Evolutionary conservation across 2,888 invertebrate species (phyloP).

Genomic region (Cheilosia urbana): DNA sequence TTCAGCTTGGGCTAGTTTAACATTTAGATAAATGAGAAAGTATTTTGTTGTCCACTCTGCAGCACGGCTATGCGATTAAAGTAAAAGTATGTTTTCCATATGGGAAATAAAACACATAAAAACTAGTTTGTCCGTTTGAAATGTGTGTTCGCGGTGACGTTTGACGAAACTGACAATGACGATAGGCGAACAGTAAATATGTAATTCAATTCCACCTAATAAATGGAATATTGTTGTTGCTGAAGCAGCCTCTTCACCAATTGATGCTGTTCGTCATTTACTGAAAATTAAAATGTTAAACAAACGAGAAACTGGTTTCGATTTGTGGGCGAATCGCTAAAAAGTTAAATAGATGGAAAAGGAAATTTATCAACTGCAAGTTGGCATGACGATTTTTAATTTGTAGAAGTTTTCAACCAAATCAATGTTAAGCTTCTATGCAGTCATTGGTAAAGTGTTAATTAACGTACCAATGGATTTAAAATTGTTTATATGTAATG

Average conservation of each 20-base stretch:
- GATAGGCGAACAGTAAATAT: constrained; percentile 17
- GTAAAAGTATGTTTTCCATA: constrained; percentile 59
- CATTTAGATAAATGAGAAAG: constrained; percentile 56
- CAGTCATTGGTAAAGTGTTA: background rate
- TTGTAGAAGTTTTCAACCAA: background rate
- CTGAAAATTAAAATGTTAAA: constrained; percentile 36
- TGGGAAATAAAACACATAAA: constrained; percentile 17
- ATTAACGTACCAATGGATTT: background rate
- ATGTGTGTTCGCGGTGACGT: constrained; percentile 13
- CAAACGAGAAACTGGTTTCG: constrained; percentile 40
- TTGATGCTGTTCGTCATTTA: background rate
- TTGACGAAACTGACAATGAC: constrained; percentile 29
- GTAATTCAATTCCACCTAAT: constrained; percentile 27
- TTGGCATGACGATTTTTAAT: background rate
- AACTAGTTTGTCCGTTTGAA: constrained; percentile 17
- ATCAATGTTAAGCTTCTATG: background rate
- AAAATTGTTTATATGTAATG: background rate
- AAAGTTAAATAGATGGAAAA: background rate
- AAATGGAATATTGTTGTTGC: constrained; percentile 4
- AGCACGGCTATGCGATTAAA: constrained; percentile 53
- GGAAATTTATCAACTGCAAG: background rate
- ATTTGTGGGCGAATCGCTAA: background rate
- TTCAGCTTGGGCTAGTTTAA: constrained; percentile 29
- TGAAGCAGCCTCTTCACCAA: constrained; percentile 11
- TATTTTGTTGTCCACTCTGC: constrained; percentile 49